Conservation (phyloP, 2,797 vertebrate species). For the Scleropages formosus region DNA sequence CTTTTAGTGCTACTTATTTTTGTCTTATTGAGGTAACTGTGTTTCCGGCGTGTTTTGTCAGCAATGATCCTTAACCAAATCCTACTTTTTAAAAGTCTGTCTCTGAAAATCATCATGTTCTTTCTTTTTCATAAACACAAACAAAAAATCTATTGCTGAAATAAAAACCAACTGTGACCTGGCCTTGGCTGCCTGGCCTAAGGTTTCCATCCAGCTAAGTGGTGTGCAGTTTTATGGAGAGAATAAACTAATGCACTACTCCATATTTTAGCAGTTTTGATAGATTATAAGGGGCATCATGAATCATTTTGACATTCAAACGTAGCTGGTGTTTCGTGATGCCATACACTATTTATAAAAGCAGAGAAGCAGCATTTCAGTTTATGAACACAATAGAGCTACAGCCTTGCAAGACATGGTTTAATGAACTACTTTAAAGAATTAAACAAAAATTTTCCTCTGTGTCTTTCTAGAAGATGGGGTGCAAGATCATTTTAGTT, state of each 20-base stretch:
- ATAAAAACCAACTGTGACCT: slow-evolving; percentile 2
- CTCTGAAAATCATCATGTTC: background rate
- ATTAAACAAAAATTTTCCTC: no score
- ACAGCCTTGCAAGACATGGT: no score
- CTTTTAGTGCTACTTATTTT: background rate
- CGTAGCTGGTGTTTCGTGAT: background rate
- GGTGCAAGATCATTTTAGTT: no score
- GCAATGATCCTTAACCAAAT: background rate
- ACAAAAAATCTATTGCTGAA: background rate
- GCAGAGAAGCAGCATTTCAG: background rate
- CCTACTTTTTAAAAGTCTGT: background rate
- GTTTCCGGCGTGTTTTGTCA: background rate
- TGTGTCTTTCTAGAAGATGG: no score
- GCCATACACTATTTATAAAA: slow-evolving; percentile 19
- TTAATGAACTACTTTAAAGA: background rate
- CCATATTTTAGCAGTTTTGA: background rate
- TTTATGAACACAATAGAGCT: background rate
- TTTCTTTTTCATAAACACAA: background rate
- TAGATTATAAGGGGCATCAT: background rate
- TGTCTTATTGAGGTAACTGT: background rate
- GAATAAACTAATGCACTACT: background rate
- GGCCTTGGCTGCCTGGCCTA: background rate
- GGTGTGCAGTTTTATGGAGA: background rate
- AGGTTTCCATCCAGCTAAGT: slow-evolving; percentile 2
- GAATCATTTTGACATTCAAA: slow-evolving; percentile 14